Percentiles rank a stretch among this genome's conserved stretches.
Conservation (phyloP, 2,797 vertebrate genomes). For the Acanthopagrus latus region DNA sequence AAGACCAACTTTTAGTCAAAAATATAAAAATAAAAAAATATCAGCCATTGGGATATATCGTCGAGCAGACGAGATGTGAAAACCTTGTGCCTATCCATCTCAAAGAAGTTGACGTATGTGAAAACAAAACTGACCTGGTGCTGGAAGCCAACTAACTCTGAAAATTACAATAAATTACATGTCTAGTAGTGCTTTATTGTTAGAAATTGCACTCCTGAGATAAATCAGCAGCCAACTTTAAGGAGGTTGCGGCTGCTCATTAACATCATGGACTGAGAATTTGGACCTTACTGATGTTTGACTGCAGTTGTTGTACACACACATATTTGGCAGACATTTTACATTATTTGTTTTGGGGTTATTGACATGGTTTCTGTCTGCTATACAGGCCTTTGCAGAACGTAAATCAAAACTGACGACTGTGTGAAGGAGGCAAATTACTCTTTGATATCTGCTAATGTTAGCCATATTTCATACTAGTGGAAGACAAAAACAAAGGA, state of each 20-base stretch:
- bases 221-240: neutral
- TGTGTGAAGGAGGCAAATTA: conserved; percentile 3
- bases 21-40: too few species aligned
- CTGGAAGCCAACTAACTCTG: neutral
- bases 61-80: neutral
- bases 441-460: conserved; percentile 20
- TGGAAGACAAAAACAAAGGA: conserved; percentile 11
- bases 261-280: neutral
- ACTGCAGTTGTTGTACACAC: neutral
- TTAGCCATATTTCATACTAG: conserved; percentile 2
- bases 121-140: neutral
- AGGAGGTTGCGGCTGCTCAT: neutral
- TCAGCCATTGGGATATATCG: neutral
- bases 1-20: too few species aligned
- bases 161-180: too few species aligned
- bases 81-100: neutral
- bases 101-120: neutral
- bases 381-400: neutral
- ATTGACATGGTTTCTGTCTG: neutral
- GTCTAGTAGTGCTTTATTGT: neutral
- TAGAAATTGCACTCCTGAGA: neutral
- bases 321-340: neutral
- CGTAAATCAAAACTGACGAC: conserved; percentile 1
- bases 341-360: neutral
- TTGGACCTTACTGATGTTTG: neutral